Percentiles rank a stretch among this genome's conserved stretches.
phyloP scores from a whole-genome alignment of 2,888 invertebrate species.

The Pardosa pseudoannulata region DNA sequence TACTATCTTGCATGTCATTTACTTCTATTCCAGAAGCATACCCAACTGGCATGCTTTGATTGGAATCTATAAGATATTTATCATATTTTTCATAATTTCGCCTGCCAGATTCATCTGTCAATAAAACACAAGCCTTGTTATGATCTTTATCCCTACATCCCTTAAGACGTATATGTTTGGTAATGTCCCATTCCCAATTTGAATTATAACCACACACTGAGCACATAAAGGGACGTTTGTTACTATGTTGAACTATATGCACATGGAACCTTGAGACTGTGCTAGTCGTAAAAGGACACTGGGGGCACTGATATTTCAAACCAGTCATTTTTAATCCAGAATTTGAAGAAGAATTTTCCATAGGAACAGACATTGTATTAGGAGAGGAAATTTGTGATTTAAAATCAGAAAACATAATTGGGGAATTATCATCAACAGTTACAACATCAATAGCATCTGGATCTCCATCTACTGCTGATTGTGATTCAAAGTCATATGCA shows the following conservation, averaged over 20 bases:
- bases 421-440: background rate
- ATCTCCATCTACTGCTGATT: conserved; percentile 15
- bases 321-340: conserved; percentile 78
- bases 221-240: conserved; percentile 95
- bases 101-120: conserved; percentile 92
- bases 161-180: conserved; percentile 94
- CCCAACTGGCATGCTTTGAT: background rate
- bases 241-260: conserved; percentile 93
- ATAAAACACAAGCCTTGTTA: conserved; percentile 84
- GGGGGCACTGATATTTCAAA: conserved; percentile 90
- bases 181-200: conserved; percentile 98
- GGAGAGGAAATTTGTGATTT: conserved; percentile 17
- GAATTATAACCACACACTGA: conserved; percentile 94
- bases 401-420: background rate
- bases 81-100: conserved; percentile 95
- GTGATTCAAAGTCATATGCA: conserved; percentile 56
- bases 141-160: conserved; percentile 87
- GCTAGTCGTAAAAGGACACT: conserved; percentile 94
- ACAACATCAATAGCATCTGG: conserved; percentile 29
- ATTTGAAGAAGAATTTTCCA: conserved; percentile 10
- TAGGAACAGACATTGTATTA: conserved; percentile 17
- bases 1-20: conserved; percentile 12
- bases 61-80: conserved; percentile 81
- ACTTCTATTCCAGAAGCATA: background rate
- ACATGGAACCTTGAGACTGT: conserved; percentile 95